Evolutionary conservation across 2,113 vertebrate genomes (phyloP).

Genomic region (Pycnonotus jocosus): DNA sequence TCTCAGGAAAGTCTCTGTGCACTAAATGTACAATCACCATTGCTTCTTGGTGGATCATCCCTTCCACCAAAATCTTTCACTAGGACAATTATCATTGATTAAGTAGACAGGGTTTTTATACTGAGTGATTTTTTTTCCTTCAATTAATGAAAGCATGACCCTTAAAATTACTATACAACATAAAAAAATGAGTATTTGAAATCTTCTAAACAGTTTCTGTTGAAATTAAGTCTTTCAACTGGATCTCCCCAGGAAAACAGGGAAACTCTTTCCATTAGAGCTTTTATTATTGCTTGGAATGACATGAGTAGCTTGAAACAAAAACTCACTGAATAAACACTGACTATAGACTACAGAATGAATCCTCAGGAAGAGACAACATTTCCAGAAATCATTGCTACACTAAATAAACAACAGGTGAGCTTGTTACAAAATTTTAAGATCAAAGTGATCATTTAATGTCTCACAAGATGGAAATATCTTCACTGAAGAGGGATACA

Average conservation of each 20-base stretch:
- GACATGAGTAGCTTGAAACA: background rate
- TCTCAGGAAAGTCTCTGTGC: background rate
- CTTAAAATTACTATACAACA: background rate
- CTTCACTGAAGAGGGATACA: background rate
- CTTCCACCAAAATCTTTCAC: background rate
- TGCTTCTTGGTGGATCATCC: background rate
- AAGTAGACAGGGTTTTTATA: background rate
- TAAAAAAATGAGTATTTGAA: accelerated
- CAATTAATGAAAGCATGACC: background rate
- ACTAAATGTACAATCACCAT: background rate
- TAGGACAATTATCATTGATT: background rate
- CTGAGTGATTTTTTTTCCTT: background rate
- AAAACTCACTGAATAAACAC: background rate
- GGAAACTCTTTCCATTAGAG: background rate
- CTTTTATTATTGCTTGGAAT: background rate
- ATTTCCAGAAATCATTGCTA: background rate
- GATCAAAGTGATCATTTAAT: background rate
- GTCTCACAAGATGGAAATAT: background rate
- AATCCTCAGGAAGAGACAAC: background rate
- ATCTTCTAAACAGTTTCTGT: background rate
- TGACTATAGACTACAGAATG: background rate
- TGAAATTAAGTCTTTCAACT: background rate
- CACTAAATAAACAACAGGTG: background rate
- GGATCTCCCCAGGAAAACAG: background rate
- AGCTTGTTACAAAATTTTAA: background rate